Conservation (phyloP, 2,888 invertebrate genomes). For the Drosophila algonquin region DNA sequence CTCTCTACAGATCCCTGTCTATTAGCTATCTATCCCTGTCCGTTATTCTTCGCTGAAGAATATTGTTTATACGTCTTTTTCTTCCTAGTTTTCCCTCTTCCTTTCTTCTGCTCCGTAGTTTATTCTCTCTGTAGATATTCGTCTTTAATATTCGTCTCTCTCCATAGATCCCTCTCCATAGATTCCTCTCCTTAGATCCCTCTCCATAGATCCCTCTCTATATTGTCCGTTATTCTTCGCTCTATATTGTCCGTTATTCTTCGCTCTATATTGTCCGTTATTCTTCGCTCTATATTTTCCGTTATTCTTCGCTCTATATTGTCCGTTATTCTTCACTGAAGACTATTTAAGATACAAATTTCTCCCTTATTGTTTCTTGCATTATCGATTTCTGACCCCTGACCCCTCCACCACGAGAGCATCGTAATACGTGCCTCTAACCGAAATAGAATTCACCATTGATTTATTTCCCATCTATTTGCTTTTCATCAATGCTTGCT, state of each 20-base stretch:
- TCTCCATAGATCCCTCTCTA: neutral
- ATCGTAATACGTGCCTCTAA: neutral
- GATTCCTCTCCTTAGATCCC: no score
- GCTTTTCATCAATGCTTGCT: conserved; percentile 12
- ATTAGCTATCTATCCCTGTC: no score
- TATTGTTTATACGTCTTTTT: no score
- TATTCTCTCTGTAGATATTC: no score
- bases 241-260: neutral
- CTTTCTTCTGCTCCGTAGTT: no score
- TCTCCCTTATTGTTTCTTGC: neutral
- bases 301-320: neutral
- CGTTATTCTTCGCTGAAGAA: no score
- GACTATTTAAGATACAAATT: no score
- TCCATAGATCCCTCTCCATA: no score
- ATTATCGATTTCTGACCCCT: neutral
- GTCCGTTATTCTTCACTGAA: neutral
- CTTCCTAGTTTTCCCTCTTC: no score
- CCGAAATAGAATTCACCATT: neutral
- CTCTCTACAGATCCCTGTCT: no score
- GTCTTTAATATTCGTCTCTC: no score
- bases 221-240: neutral
- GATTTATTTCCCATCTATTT: conserved; percentile 26
- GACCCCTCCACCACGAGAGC: neutral
- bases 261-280: neutral
- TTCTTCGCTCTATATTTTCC: neutral